These are phyloP conservation scores for Bothrops alternatus DNA, from an alignment of 2,797 vertebrate species.

Conservation along the genomic window DNA sequence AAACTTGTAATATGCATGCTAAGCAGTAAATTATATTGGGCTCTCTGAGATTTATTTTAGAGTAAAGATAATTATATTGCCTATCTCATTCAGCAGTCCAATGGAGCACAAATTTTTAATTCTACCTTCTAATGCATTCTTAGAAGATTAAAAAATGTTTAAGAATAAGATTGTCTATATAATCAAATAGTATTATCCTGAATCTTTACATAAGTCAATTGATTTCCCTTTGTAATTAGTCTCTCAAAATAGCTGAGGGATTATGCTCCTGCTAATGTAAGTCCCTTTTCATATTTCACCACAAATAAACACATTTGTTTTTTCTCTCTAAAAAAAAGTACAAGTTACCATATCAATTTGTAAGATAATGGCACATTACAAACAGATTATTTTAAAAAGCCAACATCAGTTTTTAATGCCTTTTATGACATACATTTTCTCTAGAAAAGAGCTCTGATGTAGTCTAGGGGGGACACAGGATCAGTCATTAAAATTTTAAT, in stretches of 20 bases:
- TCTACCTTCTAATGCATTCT: neutral
- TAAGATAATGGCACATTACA: neutral
- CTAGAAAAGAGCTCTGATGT: neutral
- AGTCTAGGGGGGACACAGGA: neutral
- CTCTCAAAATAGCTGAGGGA: neutral
- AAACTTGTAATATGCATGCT: neutral
- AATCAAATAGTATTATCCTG: neutral
- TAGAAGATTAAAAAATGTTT: neutral
- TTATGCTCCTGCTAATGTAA: neutral
- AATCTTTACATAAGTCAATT: neutral
- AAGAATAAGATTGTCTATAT: neutral
- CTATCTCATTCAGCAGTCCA: neutral
- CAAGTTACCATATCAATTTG: neutral
- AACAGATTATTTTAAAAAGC: neutral
- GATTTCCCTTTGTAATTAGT: neutral
- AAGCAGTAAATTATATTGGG: constrained; percentile 1
- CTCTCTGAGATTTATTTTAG: neutral
- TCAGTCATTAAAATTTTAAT: neutral
- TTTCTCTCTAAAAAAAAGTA: neutral
- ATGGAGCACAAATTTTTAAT: neutral
- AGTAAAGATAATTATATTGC: neutral
- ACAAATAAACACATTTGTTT: neutral
- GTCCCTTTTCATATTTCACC: neutral
- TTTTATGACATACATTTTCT: neutral
- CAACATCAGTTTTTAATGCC: neutral